Evolutionary conservation across 2,888 invertebrate species (phyloP).

Genomic region (Bedellia somnulentella): DNA sequence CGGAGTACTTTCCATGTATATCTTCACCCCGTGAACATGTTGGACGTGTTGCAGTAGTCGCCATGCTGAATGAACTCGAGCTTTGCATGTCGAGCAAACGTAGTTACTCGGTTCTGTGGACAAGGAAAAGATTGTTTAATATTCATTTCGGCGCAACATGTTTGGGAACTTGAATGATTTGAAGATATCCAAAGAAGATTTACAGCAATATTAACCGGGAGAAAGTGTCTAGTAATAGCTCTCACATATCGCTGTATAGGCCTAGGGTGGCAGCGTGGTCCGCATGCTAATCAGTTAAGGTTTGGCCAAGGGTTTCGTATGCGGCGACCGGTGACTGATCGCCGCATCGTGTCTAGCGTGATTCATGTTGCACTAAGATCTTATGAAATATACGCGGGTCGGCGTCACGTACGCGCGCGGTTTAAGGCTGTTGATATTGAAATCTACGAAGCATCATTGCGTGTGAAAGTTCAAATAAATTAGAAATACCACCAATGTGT

Average conservation of each 20-base stretch:
- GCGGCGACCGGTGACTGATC: conserved; percentile 48
- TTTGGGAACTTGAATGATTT: too few species aligned
- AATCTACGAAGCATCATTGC: conserved; percentile 50
- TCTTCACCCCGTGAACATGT: conserved; percentile 89
- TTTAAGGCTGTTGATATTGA: conserved; percentile 60
- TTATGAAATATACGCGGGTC: conserved; percentile 58
- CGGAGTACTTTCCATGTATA: conserved; percentile 74
- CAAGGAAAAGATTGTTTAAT: conserved; percentile 24
- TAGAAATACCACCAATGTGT: too few species aligned
- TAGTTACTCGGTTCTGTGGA: conserved; percentile 89
- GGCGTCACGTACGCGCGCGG: conserved; percentile 52
- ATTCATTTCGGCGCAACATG: conserved; percentile 4
- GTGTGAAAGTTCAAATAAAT: too few species aligned
- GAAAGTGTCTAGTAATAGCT: conserved; percentile 62
- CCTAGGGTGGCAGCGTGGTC: conserved; percentile 44
- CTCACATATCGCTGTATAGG: conserved; percentile 58
- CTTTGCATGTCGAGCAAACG: conserved; percentile 92
- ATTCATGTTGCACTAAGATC: conserved; percentile 62
- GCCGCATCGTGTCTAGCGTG: conserved; percentile 54
- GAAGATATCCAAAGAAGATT: conserved; percentile 23
- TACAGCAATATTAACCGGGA: conserved; percentile 56
- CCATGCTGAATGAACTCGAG: conserved; percentile 93
- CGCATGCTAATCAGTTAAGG: conserved; percentile 50
- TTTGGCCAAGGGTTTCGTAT: conserved; percentile 34
- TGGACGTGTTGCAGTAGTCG: conserved; percentile 93